Conservation (phyloP, 1,140 invertebrate genomes). For the Trypoxylus dichotomus region DNA sequence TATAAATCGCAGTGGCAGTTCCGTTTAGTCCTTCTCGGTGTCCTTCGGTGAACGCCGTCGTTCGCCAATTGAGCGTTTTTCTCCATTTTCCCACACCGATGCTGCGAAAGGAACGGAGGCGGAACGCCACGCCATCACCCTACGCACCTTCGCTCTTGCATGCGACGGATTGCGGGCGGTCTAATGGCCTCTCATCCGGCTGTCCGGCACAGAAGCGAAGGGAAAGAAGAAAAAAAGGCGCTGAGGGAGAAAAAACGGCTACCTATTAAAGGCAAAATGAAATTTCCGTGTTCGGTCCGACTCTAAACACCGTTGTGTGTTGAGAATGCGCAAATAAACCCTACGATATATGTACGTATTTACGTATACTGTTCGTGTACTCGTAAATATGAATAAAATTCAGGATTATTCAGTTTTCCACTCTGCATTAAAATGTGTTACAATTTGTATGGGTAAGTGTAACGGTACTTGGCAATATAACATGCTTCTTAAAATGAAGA, state of each 20-base stretch:
- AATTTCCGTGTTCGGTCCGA: background rate
- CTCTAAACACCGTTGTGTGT: background rate
- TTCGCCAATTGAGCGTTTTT: constrained; percentile 1
- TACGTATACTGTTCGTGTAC: background rate
- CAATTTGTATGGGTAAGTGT: too few species aligned
- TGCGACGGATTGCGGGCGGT: background rate
- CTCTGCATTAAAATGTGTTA: too few species aligned
- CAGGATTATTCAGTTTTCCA: too few species aligned
- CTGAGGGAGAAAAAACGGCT: background rate
- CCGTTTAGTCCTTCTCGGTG: background rate
- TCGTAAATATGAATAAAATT: background rate
- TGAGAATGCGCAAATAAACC: background rate
- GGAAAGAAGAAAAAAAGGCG: background rate
- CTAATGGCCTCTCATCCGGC: constrained; percentile 13
- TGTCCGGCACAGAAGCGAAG: constrained; percentile 1
- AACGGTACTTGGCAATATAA: too few species aligned
- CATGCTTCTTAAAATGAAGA: too few species aligned
- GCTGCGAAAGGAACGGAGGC: background rate
- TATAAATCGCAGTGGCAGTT: constrained; percentile 1
- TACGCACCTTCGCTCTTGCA: constrained; percentile 4
- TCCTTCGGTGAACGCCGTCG: background rate
- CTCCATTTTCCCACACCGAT: background rate
- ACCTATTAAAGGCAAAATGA: constrained; percentile 14
- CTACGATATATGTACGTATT: background rate
- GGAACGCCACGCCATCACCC: background rate